phyloP scores from a whole-genome alignment of 2,797 vertebrate species.

The Malurus leucopterus region DNA sequence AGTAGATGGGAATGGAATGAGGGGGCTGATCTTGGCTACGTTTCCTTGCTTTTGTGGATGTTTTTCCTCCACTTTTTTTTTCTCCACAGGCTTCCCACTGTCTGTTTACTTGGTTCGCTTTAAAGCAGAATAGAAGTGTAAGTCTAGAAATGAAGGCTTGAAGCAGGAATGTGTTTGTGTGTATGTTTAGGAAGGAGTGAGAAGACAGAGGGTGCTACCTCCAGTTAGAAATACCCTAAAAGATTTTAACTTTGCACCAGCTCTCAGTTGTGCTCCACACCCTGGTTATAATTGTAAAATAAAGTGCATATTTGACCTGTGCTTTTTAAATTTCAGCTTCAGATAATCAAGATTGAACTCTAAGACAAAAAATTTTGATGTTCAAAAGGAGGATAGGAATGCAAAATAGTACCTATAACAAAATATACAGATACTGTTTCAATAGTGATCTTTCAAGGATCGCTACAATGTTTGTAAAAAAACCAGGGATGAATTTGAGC shows the following conservation, averaged over 20 bases:
- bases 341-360: not conserved
- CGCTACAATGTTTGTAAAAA: not conserved
- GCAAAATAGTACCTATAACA: not conserved
- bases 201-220: not conserved
- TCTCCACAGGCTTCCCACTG: not conserved
- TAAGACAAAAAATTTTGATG: not conserved
- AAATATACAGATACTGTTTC: not conserved
- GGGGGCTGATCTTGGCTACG: slow-evolving; percentile 1
- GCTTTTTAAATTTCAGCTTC: not conserved
- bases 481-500: not conserved
- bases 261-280: not conserved
- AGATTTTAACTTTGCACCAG: not conserved
- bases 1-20: slow-evolving; percentile 22
- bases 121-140: not conserved
- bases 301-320: not conserved
- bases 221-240: not conserved
- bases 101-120: not conserved
- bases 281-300: not conserved
- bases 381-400: not conserved
- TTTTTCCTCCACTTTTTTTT: not conserved
- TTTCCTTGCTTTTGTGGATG: not conserved
- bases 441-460: not conserved
- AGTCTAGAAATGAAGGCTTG: not conserved
- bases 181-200: not conserved
- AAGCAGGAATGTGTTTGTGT: not conserved